phyloP scores from a whole-genome alignment of 2,113 vertebrate genomes.

The Loxodonta africana region DNA sequence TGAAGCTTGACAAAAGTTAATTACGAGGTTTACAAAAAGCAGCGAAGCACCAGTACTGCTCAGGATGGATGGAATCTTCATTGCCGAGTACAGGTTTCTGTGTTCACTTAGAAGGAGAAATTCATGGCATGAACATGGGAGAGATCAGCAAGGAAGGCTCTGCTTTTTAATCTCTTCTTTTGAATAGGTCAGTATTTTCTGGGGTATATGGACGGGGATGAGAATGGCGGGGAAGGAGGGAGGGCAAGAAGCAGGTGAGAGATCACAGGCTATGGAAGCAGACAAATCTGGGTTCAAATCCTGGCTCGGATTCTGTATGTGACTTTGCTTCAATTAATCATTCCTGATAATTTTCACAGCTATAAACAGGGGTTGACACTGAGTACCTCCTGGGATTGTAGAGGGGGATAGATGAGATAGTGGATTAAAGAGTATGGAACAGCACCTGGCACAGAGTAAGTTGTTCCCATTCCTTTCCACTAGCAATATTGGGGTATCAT shows the following conservation, averaged over 20 bases:
- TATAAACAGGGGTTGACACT: neutral
- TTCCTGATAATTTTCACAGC: neutral
- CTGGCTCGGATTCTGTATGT: neutral
- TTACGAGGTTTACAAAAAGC: conserved; percentile 84
- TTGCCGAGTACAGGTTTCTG: conserved; percentile 55
- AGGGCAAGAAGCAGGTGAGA: neutral
- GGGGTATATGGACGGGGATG: neutral
- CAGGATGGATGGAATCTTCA: conserved; percentile 78
- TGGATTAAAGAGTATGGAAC: neutral
- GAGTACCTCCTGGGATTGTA: neutral
- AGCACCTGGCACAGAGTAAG: neutral
- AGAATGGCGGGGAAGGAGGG: neutral
- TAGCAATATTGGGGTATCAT: neutral
- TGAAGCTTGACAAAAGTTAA: conserved; percentile 87
- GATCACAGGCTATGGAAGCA: neutral
- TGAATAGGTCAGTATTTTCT: neutral
- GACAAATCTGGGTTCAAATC: neutral
- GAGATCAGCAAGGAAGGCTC: conserved; percentile 41
- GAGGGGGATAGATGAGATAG: neutral
- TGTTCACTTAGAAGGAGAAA: conserved; percentile 66
- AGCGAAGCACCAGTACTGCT: conserved; percentile 28
- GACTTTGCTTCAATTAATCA: neutral
- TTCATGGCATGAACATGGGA: neutral
- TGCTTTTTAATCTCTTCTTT: conserved; percentile 6
- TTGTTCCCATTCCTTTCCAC: neutral